Base-by-base conservation (phyloP, 2,888 invertebrate species). In the Dolichopus griseipennis region DNA sequence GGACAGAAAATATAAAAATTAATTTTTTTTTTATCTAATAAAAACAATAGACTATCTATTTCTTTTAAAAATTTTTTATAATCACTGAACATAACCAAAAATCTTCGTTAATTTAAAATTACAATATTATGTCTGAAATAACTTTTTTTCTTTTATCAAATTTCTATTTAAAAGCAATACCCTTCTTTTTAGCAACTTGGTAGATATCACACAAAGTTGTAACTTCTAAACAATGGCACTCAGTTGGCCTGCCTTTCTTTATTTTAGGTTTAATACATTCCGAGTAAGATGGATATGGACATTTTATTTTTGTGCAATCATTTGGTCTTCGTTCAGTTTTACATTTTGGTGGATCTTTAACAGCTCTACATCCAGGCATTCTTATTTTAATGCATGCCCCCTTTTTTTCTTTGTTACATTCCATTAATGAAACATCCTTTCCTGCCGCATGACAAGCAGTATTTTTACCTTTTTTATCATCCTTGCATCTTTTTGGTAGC, bases 141-240 rank as follows among this genome's bases (percentile, higher is more conserved):
- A 27, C 27, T 27, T 2, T 5, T 27, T 27, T 27, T 27, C 27
- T 2, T 27, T 27, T 5, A 27, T 27, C 5, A 27, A 5, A 2
- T 2, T 27, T 5, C 5, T 27, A 27, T 27, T 27, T 27, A 27
- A 27, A 4, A 27, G 2, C 5, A 27, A 27, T 27, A 27, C 27
- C 27, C 27, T 61, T 61, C 21, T 61, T 61, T 21, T 61, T 61
- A 22, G 61, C 61, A 8, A 61, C 20, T 4, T 10, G 3, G 4
- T 61, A 74, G 27, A 73, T 73, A 20, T 74, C 75, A 70, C 75
- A 75, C 73, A 75, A 72, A 15, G 72, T 69, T 18, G 72, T 72
- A 10, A 73, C 67, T 34, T 72, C 68, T 20, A 75, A 66, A 37
- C 75, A 75, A 18, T 71, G 70, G 65, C 75, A 75, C 63, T 76